Evolutionary conservation across 2,113 vertebrate species (phyloP).

Genomic region (Triplophysa dalaica): DNA sequence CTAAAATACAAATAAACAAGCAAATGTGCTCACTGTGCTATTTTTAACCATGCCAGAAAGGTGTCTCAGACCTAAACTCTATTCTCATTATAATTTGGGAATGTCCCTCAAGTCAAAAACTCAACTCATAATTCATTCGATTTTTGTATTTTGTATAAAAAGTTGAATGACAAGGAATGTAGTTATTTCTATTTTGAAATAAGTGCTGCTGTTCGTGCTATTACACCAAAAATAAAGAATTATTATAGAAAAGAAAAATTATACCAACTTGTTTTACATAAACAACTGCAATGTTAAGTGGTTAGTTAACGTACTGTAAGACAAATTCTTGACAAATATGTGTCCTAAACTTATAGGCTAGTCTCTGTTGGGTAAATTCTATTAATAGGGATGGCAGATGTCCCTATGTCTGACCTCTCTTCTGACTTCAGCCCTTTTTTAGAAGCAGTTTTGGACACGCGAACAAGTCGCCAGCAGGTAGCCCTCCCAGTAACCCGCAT

Average conservation of each 20-base stretch:
- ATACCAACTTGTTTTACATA: constrained; percentile 14
- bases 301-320: not conserved
- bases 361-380: not conserved
- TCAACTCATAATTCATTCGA: no score
- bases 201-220: no score
- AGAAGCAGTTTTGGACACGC: constrained; percentile 70
- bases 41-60: constrained; percentile 20
- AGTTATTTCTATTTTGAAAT: no score
- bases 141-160: no score
- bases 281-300: not conserved
- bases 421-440: constrained; percentile 59
- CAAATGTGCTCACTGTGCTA: constrained; percentile 5
- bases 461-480: constrained; percentile 80
- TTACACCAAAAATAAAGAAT: no score
- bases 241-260: constrained; percentile 14
- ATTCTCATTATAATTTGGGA: not conserved
- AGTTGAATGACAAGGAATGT: no score
- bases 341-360: not conserved
- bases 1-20: not conserved
- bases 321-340: not conserved
- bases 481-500: constrained; percentile 83
- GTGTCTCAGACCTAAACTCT: constrained; percentile 20
- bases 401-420: not conserved
- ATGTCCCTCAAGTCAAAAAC: not conserved
- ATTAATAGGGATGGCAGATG: not conserved